phyloP scores from a whole-genome alignment of 2,888 invertebrate genomes.

The Eueremaeus valkanovi region DNA sequence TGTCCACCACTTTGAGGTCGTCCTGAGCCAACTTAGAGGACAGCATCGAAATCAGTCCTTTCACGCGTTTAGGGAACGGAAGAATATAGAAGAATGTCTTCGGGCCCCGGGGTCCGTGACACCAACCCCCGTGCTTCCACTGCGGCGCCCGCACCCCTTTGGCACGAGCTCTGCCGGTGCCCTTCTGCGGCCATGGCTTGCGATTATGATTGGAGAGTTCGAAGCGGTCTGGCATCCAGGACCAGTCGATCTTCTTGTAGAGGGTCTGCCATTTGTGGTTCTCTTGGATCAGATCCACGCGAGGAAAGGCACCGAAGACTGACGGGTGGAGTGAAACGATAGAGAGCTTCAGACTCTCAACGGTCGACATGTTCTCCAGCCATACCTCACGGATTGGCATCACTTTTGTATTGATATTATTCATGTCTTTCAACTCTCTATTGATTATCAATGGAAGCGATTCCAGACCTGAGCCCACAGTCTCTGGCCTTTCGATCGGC shows the following conservation, averaged over 20 bases:
- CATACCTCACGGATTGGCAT: slow-evolving; percentile 71
- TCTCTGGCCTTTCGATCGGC: neutral
- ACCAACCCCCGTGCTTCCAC: slow-evolving; percentile 69
- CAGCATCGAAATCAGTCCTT: slow-evolving; percentile 75
- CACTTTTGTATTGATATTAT: slow-evolving; percentile 52
- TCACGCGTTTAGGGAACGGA: slow-evolving; percentile 68
- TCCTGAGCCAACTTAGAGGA: slow-evolving; percentile 90
- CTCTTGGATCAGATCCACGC: slow-evolving; percentile 74
- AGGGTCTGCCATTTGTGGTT: slow-evolving; percentile 81
- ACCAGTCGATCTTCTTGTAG: slow-evolving; percentile 76
- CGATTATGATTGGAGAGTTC: slow-evolving; percentile 83
- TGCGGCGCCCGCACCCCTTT: slow-evolving; percentile 87
- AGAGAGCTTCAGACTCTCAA: slow-evolving; percentile 65
- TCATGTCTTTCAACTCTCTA: slow-evolving; percentile 6
- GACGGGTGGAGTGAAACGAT: slow-evolving; percentile 83
- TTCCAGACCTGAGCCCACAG: too few relatives aligned
- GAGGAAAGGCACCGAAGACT: slow-evolving; percentile 46
- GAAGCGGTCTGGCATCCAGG: slow-evolving; percentile 69
- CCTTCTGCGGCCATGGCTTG: slow-evolving; percentile 98
- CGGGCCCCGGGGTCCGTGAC: slow-evolving; percentile 87
- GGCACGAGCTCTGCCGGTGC: slow-evolving; percentile 80
- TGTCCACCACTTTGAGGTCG: slow-evolving; percentile 83
- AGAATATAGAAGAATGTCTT: slow-evolving; percentile 90
- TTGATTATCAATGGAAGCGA: slow-evolving; percentile 8
- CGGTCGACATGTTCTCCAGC: slow-evolving; percentile 75